Percentiles rank a stretch among this genome's conserved stretches.
Evolutionary conservation across 2,113 vertebrate genomes (phyloP).

Genomic region (Varanus salvator): DNA sequence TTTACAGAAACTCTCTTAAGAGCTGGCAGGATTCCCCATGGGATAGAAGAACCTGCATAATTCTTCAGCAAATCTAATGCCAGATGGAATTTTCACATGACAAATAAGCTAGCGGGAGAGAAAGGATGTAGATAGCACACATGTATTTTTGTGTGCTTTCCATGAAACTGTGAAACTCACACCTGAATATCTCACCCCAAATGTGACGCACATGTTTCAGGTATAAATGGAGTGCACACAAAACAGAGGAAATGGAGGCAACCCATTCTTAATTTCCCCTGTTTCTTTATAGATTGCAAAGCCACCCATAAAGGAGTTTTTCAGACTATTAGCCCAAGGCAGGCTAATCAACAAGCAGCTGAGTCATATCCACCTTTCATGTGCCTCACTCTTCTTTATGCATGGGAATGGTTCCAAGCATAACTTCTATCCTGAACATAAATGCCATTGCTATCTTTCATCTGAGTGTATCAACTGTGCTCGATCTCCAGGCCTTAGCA

Average conservation of each 20-base stretch:
- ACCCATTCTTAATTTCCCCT: background rate
- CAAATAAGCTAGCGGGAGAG: background rate
- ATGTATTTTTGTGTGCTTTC: background rate
- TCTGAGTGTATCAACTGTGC: background rate
- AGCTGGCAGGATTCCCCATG: background rate
- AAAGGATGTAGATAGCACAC: background rate
- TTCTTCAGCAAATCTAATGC: background rate
- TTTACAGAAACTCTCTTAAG: background rate
- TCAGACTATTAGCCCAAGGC: background rate
- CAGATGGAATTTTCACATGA: background rate
- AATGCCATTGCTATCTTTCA: background rate
- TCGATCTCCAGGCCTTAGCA: background rate
- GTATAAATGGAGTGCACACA: no score
- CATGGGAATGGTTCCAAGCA: background rate
- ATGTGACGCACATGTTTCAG: background rate
- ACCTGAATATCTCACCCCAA: background rate
- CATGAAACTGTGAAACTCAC: background rate
- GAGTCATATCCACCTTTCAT: background rate
- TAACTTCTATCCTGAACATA: background rate
- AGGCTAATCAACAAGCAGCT: background rate
- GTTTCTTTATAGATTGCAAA: background rate
- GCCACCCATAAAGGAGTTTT: background rate
- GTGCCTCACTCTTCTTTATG: background rate
- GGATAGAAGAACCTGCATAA: background rate
- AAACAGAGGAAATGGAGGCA: background rate